phyloP scores from a whole-genome alignment of 2,888 invertebrate species.

The Drosophila tripunctata region DNA sequence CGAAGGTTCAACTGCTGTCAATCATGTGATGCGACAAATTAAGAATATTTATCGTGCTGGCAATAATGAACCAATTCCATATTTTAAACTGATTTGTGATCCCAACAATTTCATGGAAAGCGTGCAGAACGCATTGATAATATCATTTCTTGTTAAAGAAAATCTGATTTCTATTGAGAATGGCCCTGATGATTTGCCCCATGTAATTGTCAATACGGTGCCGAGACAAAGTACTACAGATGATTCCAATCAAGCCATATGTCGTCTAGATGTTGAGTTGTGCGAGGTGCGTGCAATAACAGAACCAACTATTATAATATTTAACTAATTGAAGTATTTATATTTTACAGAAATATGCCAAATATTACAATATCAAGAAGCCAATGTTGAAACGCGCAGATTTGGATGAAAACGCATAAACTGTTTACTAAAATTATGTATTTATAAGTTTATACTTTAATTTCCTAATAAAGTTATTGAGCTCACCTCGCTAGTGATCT shows the following conservation, averaged over 20 bases:
- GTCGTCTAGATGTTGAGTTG: slow-evolving; percentile 67
- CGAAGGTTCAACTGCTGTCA: slow-evolving; percentile 85
- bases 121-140: slow-evolving; percentile 87
- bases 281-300: slow-evolving; percentile 54
- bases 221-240: slow-evolving; percentile 30
- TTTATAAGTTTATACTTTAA: not conserved
- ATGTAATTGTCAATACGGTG: slow-evolving; percentile 60
- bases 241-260: slow-evolving; percentile 75
- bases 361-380: slow-evolving; percentile 67
- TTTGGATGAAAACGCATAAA: slow-evolving; percentile 16
- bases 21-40: slow-evolving; percentile 84
- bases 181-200: slow-evolving; percentile 81
- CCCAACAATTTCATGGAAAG: slow-evolving; percentile 86
- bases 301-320: not conserved
- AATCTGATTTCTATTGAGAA: slow-evolving; percentile 84
- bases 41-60: slow-evolving; percentile 83
- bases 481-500: slow-evolving; percentile 1
- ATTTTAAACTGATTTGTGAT: slow-evolving; percentile 86
- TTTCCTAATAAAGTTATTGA: not conserved
- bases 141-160: slow-evolving; percentile 86
- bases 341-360: slow-evolving; percentile 70
- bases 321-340: not conserved
- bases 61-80: slow-evolving; percentile 85
- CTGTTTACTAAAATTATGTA: not conserved
- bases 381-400: slow-evolving; percentile 62